Conservation (phyloP, 2,888 invertebrate species). For the Tridacna crocea region DNA sequence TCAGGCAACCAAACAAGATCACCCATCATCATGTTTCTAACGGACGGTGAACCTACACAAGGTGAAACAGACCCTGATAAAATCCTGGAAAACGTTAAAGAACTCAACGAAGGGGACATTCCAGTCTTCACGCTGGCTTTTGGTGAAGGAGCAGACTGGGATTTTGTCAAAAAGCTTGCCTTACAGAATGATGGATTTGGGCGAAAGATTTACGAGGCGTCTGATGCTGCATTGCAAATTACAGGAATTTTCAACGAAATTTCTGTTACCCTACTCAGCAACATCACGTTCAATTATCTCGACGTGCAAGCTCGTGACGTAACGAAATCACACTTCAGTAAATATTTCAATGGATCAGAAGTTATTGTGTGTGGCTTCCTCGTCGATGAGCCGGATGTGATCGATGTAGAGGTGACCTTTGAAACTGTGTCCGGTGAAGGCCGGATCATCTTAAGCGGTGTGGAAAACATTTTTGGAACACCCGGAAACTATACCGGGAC, state of each 20-base stretch:
- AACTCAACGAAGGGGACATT: conserved; percentile 63
- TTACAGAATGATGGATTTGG: conserved; percentile 89
- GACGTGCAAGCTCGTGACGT: conserved; percentile 73
- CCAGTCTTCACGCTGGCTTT: conserved; percentile 73
- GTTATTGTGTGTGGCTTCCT: conserved; percentile 60
- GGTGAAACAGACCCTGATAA: conserved; percentile 77
- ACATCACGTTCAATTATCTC: conserved; percentile 88
- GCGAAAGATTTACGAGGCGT: conserved; percentile 90
- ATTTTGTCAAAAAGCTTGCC: conserved; percentile 80
- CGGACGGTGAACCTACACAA: conserved; percentile 84
- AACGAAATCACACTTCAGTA: conserved; percentile 60
- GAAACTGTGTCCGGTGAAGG: neutral
- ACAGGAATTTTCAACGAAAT: conserved; percentile 87
- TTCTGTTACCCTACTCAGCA: conserved; percentile 89
- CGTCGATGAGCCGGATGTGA: neutral
- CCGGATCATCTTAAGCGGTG: neutral
- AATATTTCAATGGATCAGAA: conserved; percentile 73
- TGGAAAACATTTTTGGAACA: neutral
- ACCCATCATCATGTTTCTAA: conserved; percentile 83
- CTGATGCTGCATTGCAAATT: conserved; percentile 89
- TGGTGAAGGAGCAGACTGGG: conserved; percentile 70
- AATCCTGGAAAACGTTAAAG: conserved; percentile 72
- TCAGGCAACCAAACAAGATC: conserved; percentile 28
- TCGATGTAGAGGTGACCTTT: conserved; percentile 1
- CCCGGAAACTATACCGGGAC: conserved; percentile 44